Evolutionary conservation across 2,113 vertebrate genomes (phyloP), one percentile per base, ranked within the genome.

Genomic region (Callipepla squamata): DNA sequence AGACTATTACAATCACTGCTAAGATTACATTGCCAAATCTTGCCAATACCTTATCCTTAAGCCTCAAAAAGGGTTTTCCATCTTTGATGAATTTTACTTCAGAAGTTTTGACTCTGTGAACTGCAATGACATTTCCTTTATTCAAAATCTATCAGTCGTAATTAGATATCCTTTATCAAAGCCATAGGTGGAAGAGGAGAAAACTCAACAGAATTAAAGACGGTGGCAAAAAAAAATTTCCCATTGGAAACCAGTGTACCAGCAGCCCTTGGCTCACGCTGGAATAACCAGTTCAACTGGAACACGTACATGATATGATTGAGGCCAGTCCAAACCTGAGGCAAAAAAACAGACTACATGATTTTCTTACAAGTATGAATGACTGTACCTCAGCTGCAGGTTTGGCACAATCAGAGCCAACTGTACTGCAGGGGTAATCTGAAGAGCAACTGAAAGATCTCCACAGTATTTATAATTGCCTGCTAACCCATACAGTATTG

Each of bases 251-350:
- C 20, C 44, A 73, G 21, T 26, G 38, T n/a, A 82, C 13, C 55
- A 89, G 57, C 61, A 65, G 80, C 63, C 66, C 75, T 77, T 63
- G 47, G 42, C 15, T 87, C 50, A 59, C n/a, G 16, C 75, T 59
- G 76, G 87, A 95, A 77, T 72, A 93, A 94, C 94, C 85, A 91
- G 94, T 92, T 87, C 72, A 68, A 81, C 87, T 83, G 76, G 85
- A 92, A 88, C 30, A 83, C n/a, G 76, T 8, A 59, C 20, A 82
- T 61, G 40, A 38, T 44, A 80, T 3, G 34, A 68, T 45, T 85
- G 65, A 92, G 51, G 68, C 72, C 87, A 83, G 81, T 57, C 51
- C 75, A 89, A 92, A 92, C 80, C 65, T 15, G 30, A 94, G 57
- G 75, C 51, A 72, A 80, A 87, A 4, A 1, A 44, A 67, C 40